A percentile compares a stretch with the other conserved stretches of the same genome.
Conservation (phyloP, 2,113 vertebrate genomes). For the Eudyptes chrysolophus region DNA sequence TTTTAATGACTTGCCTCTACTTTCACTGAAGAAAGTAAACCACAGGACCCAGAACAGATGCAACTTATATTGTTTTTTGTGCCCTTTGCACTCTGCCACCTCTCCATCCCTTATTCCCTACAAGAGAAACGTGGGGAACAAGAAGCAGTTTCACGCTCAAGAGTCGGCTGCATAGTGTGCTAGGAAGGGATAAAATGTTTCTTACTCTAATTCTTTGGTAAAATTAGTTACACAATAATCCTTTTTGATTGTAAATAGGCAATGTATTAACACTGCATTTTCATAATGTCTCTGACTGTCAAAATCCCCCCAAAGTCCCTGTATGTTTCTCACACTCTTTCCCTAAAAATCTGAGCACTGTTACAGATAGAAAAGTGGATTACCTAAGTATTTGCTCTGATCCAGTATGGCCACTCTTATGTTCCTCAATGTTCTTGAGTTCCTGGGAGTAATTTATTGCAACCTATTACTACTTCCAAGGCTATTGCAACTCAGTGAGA, state of each 20-base stretch:
- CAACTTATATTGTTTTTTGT: background rate
- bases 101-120: background rate
- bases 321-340: background rate
- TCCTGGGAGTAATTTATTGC: background rate
- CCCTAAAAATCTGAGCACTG: background rate
- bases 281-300: background rate
- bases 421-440: background rate
- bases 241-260: background rate
- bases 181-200: background rate
- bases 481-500: background rate
- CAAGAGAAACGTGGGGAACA: background rate
- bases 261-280: background rate
- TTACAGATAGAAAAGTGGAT: background rate
- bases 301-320: accelerated
- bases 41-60: background rate
- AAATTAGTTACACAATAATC: background rate
- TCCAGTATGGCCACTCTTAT: background rate
- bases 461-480: background rate
- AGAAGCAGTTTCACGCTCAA: background rate
- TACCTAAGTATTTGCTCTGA: background rate
- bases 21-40: background rate
- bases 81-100: background rate
- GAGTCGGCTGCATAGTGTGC: background rate
- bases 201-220: background rate
- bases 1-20: background rate